A percentile compares a stretch with the other conserved stretches of the same genome.
Conservation (phyloP, 2,888 invertebrate genomes). For the Palloptera scutellata region DNA sequence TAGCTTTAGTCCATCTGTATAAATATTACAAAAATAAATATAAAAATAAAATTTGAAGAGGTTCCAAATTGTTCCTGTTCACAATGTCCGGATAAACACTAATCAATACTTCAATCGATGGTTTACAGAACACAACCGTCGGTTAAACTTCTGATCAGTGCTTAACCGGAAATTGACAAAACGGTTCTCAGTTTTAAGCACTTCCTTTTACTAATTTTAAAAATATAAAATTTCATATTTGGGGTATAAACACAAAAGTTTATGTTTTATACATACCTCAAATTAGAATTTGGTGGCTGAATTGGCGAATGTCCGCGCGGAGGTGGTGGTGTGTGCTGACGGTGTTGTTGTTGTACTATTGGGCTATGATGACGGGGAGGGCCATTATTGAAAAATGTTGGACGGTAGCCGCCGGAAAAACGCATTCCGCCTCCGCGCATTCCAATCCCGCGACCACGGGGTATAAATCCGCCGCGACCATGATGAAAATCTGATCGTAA, state of each 20-base stretch:
- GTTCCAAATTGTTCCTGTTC: no score
- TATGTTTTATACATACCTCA: conserved; percentile 38
- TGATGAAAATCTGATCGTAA: conserved; percentile 47
- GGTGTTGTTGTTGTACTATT: conserved; percentile 28
- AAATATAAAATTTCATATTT: no score
- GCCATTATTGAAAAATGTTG: conserved; percentile 44
- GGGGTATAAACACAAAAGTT: not conserved
- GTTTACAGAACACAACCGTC: no score
- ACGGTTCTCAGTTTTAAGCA: no score
- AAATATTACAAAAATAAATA: not conserved
- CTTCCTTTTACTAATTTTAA: no score
- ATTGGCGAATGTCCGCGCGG: conserved; percentile 44
- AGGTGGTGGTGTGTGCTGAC: conserved; percentile 38
- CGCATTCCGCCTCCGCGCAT: conserved; percentile 44
- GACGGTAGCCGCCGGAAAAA: conserved; percentile 44
- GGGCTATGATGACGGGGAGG: conserved; percentile 38
- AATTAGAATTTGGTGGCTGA: conserved; percentile 37
- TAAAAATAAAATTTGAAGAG: conserved; percentile 1
- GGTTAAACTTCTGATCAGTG: no score
- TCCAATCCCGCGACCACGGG: conserved; percentile 47
- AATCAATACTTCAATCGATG: no score
- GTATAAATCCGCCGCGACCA: conserved; percentile 46
- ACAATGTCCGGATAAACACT: no score
- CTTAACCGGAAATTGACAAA: no score
- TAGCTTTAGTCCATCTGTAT: conserved; percentile 43